Conservation (phyloP, 2,888 invertebrate species). For the Chrysolina oricalcia region DNA sequence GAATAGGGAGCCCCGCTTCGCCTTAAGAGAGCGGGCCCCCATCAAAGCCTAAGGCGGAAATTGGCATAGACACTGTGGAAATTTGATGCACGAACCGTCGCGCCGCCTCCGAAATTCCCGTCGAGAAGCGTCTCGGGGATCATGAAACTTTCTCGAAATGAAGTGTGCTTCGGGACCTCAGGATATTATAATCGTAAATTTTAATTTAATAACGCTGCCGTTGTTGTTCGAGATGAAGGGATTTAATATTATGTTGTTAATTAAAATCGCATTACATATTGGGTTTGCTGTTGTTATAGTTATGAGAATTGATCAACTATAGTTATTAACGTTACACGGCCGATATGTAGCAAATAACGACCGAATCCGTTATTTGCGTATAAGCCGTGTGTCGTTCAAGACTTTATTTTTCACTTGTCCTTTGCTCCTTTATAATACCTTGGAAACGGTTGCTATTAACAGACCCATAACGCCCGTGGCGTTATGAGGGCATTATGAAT, state of each 20-base stretch:
- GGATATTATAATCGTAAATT: conserved; percentile 23
- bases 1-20: conserved; percentile 2
- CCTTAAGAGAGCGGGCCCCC: conserved; percentile 5
- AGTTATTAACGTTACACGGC: too few relatives aligned
- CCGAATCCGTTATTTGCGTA: too few relatives aligned
- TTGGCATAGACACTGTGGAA: conserved; percentile 9
- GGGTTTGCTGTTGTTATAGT: background rate
- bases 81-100: conserved; percentile 10
- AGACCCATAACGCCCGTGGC: too few relatives aligned
- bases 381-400: too few relatives aligned
- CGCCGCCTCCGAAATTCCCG: background rate
- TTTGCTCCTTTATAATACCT: too few relatives aligned
- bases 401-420: too few relatives aligned
- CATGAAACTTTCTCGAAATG: conserved; percentile 14
- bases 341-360: too few relatives aligned
- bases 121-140: conserved; percentile 8
- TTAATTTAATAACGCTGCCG: conserved; percentile 13
- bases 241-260: background rate
- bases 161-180: conserved; percentile 16
- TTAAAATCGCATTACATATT: background rate
- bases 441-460: too few relatives aligned
- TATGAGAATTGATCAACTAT: background rate
- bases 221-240: conserved; percentile 2
- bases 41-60: conserved; percentile 1
- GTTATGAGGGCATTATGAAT: too few relatives aligned